phyloP scores from a whole-genome alignment of 2,888 invertebrate species.

The Hermaeophaga mercurialis region DNA sequence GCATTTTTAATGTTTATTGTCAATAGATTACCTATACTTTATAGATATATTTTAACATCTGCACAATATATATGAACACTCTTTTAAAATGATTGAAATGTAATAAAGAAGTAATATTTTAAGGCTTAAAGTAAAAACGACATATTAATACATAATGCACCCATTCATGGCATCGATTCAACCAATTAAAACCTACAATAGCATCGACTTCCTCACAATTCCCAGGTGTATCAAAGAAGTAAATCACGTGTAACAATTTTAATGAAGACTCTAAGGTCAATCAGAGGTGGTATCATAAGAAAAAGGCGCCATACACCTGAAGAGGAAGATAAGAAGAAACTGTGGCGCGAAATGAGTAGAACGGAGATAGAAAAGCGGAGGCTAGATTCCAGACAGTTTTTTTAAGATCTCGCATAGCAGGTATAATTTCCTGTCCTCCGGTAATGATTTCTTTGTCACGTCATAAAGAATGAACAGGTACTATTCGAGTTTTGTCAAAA shows the following conservation, averaged over 20 bases:
- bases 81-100: too few species aligned
- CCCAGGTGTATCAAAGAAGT: conserved; percentile 41
- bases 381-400: conserved; percentile 54
- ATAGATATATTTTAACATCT: too few species aligned
- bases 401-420: conserved; percentile 49
- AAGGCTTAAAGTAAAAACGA: too few species aligned
- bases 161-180: conserved; percentile 10
- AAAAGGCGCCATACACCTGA: conserved; percentile 45
- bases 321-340: conserved; percentile 36
- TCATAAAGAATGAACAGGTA: conserved; percentile 45
- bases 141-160: background rate
- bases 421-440: conserved; percentile 51
- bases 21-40: too few species aligned
- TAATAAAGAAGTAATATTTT: too few species aligned
- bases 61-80: too few species aligned
- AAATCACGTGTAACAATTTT: conserved; percentile 47
- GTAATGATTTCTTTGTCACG: conserved; percentile 53
- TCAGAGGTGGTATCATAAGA: conserved; percentile 50
- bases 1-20: too few species aligned
- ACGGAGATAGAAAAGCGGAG: conserved; percentile 42
- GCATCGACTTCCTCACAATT: conserved; percentile 27
- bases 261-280: conserved; percentile 49
- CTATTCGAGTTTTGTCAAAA: conserved; percentile 15
- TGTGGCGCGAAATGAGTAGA: conserved; percentile 24
- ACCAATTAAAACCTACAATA: conserved; percentile 26